phyloP scores from a whole-genome alignment of 1,140 invertebrate species.

The Achroia grisella region DNA sequence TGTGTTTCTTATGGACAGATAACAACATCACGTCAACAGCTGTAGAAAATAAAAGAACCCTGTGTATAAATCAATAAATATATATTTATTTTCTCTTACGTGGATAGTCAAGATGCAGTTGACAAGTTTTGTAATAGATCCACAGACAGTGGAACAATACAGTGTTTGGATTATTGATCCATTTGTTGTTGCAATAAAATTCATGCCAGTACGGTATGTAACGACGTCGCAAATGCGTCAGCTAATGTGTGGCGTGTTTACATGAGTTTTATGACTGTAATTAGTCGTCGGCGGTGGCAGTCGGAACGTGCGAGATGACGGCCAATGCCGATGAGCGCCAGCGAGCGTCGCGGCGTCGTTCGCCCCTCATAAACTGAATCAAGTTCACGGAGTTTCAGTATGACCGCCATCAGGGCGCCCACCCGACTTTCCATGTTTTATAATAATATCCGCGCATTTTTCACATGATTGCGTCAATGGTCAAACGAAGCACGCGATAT shows the following conservation, averaged over 20 bases:
- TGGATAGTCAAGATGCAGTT: no score
- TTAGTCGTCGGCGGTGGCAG: constrained; percentile 26
- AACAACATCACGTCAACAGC: no score
- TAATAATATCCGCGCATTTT: constrained; percentile 64
- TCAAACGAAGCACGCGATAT: constrained; percentile 56
- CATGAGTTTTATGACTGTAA: constrained; percentile 38
- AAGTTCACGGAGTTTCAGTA: constrained; percentile 54
- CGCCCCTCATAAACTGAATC: constrained; percentile 31
- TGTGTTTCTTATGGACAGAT: no score
- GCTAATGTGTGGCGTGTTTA: constrained; percentile 37
- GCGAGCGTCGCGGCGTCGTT: not conserved
- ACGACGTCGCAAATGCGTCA: constrained; percentile 36
- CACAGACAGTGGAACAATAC: not conserved
- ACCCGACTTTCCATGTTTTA: constrained; percentile 50
- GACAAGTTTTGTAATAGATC: no score
- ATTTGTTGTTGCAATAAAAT: constrained; percentile 11
- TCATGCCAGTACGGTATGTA: constrained; percentile 13
- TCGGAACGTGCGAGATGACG: constrained; percentile 7
- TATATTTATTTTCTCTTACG: not conserved
- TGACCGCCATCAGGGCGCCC: constrained; percentile 27
- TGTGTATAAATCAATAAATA: no score
- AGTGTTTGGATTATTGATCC: not conserved
- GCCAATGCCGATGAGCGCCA: constrained; percentile 7
- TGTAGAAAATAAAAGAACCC: no score
- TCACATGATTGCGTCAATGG: constrained; percentile 66